Evolutionary conservation across 2,113 vertebrate genomes (phyloP), one percentile per base, ranked within the genome.

Genomic region (Cebus imitator): DNA sequence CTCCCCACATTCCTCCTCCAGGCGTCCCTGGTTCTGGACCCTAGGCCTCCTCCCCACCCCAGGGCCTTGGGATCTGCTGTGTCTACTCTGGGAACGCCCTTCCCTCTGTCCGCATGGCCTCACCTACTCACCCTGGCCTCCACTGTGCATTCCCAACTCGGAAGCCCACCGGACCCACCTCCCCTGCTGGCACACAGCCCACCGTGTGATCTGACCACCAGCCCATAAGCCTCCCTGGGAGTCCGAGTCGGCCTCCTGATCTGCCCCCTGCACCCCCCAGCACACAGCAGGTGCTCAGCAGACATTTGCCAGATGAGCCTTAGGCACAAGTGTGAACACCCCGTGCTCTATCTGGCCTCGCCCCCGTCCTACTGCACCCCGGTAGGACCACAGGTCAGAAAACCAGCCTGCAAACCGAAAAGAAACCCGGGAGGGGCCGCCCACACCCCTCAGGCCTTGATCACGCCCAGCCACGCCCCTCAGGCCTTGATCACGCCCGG

Each of bases 171-270:
- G 5, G 61, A 11, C 8, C 70, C 58, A 21, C 8, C 12, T 9
- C 30, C 25, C 50, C 25, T 80, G 37, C 37, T 35, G 20, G 9
- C 27, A 4, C 73, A 27, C 32, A 25, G 79, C 30, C 3, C 0
- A 9, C 23, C 1, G 7, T 48, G 16, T 45, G 40, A 55, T 5
- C 0, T 25, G 35, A 52, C 20, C 32, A 73, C 10, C 72, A 73
- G 37, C 25, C 37, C 17, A 1, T 3, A 13, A 40, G 79, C 11
- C 16, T 45, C 30, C 27, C 20, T 6, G 48, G 57, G 78, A 68
- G 13, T 2, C 37, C 0, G 0, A 16, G 21, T n/a, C 20, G 2
- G 35, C 57, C 76, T 55, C 70, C 0, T 2, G 21, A 70, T 2
- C 45, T 55, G 11, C 7, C 12, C 4, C 2, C 68, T 12, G 25